Conservation (phyloP, 1,140 invertebrate genomes). For the Vanessa atalanta region DNA sequence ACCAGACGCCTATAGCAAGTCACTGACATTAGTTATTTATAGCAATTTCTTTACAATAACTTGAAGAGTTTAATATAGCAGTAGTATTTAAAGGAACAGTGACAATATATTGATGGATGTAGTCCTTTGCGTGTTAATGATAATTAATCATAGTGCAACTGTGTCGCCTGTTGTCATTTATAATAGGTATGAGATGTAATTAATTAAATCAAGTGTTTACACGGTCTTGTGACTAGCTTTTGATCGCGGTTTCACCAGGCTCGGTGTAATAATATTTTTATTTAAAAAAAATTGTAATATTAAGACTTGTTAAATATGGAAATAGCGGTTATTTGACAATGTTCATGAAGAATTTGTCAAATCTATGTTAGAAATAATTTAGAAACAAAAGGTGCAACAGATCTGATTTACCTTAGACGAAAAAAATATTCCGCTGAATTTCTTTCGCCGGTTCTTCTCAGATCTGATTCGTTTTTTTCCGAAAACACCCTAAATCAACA, state of each 20-base stretch:
- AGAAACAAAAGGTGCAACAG: no score
- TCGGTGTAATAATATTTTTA: background rate
- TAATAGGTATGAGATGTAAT: conserved; percentile 12
- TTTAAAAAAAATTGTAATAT: no score
- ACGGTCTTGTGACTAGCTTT: background rate
- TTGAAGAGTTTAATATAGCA: conserved; percentile 55
- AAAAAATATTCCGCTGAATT: no score
- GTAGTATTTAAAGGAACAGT: conserved; percentile 64
- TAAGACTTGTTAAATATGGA: no score
- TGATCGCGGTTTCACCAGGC: background rate
- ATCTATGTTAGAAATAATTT: no score
- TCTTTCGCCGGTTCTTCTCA: no score
- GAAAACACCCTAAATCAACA: no score
- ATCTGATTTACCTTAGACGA: no score
- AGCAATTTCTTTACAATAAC: conserved; percentile 63
- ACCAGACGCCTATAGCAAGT: conserved; percentile 51
- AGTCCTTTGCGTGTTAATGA: conserved; percentile 55
- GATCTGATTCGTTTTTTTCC: no score
- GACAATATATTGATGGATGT: conserved; percentile 67
- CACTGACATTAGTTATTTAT: conserved; percentile 67
- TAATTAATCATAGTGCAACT: conserved; percentile 65
- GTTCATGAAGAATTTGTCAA: no score
- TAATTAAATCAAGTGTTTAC: conserved; percentile 12
- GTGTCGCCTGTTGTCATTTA: conserved; percentile 45
- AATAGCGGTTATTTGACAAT: no score